These are phyloP conservation scores for rat (Rattus norvegicus) DNA, from an alignment of 2,113 vertebrate genomes.

Conservation along the genomic window GRCr8 NC_086019.1:23753001-23753500, in stretches of 20 bases:
- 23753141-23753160: constrained; percentile 21
- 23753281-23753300: not conserved
- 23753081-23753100: constrained; percentile 61
- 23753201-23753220: not conserved
- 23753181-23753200: not conserved
- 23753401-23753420: constrained; percentile 29
- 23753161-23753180: not conserved
- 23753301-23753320: constrained; percentile 24
- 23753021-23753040: constrained; percentile 62
- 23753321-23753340: not conserved
- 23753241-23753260: constrained; percentile 3
- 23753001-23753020: constrained; percentile 66
- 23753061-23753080: constrained; percentile 61
- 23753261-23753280: not conserved
- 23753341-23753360: not conserved
- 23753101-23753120: not conserved
- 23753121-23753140: not conserved
- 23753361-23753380: not conserved
- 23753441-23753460: constrained; percentile 9
- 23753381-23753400: constrained; percentile 15
- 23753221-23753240: not conserved
- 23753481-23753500: not conserved
- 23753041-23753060: constrained; percentile 70
- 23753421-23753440: not conserved
- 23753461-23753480: not conserved